Base-by-base conservation (phyloP, 1,140 invertebrate genomes). In the Calycopis cecrops region DNA sequence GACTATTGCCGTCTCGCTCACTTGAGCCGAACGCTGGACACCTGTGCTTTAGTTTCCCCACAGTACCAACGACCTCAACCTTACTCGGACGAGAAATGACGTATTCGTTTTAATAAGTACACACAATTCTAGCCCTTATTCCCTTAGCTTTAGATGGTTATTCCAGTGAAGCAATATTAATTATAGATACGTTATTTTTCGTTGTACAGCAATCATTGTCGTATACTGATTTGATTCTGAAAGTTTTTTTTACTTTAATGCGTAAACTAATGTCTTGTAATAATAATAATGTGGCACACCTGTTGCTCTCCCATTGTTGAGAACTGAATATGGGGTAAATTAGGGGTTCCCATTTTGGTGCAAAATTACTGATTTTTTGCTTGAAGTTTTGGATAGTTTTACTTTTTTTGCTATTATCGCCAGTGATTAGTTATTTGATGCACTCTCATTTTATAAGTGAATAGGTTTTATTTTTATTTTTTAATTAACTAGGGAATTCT, bases 1-100 rank as follows among this genome's bases (percentile, higher is more conserved):
- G 55, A 9, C 6, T 78, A 72, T 68, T 37, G 35, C 62, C 44
- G 17, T 82, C 82, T 73, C 69, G 54, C 53, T 79, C 73, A 38
- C 61, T 48, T 72, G 40, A 69, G 62, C 77, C 73, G 82, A 87
- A 77, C 84, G 84, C 74, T 85, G 84, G 82, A 85, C 84, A 87
- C 84, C 84, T 87, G 84, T 87, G 84, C 84, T 84, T 87, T 80
- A 87, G 80, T 85, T 84, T 87, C 82, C 84, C 78, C 78, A 72
- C 12, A 85, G 84, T 87, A 83, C 76, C 82, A 87, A 85, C 84
- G 84, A 87, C 84, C 84, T 87, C 84, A 83, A 70, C 57, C 33
- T 35, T 18, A 37, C 48, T 57, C 47, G 63, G 62, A 56, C 51
- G 52, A 59, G 55, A 69, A 81, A 81, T 16, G 70, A 52, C 73